phyloP scores from a whole-genome alignment of 2,888 invertebrate species.

The Clistopyga incitator region DNA sequence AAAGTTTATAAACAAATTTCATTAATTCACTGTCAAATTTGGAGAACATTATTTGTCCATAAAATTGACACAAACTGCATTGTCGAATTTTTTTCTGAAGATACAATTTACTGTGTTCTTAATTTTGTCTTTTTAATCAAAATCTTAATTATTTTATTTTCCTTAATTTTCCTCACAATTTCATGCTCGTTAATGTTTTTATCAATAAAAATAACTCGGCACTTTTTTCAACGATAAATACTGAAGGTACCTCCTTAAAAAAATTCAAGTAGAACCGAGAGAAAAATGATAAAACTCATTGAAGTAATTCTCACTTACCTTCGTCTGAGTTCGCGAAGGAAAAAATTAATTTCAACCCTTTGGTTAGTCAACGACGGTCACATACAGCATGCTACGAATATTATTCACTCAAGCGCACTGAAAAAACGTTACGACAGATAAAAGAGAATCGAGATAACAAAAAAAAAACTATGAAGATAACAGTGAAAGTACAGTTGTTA shows the following conservation, averaged over 20 bases:
- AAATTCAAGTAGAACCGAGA: not conserved
- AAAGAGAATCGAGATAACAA: not conserved
- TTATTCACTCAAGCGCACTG: conserved; percentile 71
- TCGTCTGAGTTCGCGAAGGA: not conserved
- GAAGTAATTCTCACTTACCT: conserved; percentile 59
- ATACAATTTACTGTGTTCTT: too few relatives aligned
- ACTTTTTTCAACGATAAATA: not conserved
- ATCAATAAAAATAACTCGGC: too few relatives aligned
- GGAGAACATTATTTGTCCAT: too few relatives aligned
- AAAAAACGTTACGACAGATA: conserved; percentile 48
- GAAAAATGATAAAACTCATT: not conserved
- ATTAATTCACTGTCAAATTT: too few relatives aligned
- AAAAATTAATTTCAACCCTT: not conserved
- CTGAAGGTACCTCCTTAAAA: not conserved
- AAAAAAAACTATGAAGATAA: conserved; percentile 5
- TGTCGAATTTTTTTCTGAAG: too few relatives aligned
- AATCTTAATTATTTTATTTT: not conserved
- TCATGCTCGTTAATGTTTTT: too few relatives aligned
- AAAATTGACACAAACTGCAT: too few relatives aligned
- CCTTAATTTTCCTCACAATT: not conserved
- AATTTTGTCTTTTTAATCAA: too few relatives aligned
- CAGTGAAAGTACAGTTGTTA: conserved; percentile 19
- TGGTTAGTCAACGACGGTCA: conserved; percentile 69
- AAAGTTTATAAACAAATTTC: too few relatives aligned
- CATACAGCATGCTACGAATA: conserved; percentile 70